Evolutionary conservation across 2,888 invertebrate genomes (phyloP).

Genomic region (Chalcis sispes): DNA sequence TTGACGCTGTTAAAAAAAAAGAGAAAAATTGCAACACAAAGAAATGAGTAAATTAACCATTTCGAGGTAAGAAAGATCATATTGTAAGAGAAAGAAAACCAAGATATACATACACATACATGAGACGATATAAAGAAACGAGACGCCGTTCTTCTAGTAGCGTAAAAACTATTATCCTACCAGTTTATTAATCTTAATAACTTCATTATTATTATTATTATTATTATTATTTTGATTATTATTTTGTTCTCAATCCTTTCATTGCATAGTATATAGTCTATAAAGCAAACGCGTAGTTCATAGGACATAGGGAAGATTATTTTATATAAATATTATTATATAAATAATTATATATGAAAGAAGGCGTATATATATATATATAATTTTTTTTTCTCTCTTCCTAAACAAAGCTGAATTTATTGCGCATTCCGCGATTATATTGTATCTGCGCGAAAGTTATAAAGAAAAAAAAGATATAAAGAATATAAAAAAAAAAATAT

Average conservation of each 20-base stretch:
- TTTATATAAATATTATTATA: conserved; percentile 61
- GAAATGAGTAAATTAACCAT: no score
- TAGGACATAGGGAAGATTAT: conserved; percentile 61
- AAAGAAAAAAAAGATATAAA: neutral
- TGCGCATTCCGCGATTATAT: conserved; percentile 38
- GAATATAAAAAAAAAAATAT: neutral
- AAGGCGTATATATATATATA: conserved; percentile 56
- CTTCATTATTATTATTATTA: neutral
- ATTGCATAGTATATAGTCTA: conserved; percentile 37
- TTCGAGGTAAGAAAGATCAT: neutral
- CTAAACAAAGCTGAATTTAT: conserved; percentile 37
- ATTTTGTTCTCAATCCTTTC: conserved; percentile 27
- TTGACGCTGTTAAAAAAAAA: no score
- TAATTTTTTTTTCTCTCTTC: conserved; percentile 37
- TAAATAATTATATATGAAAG: conserved; percentile 59
- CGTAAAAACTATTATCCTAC: conserved; percentile 63
- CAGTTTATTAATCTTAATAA: conserved; percentile 56
- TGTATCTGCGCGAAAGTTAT: neutral
- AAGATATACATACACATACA: conserved; percentile 6
- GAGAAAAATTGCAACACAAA: no score
- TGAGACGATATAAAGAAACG: conserved; percentile 17
- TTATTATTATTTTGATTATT: no score
- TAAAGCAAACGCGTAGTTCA: conserved; percentile 54
- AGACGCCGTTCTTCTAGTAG: conserved; percentile 67
- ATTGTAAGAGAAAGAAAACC: conserved; percentile 13